Conservation (phyloP, 1,140 invertebrate species). For the Lutraria rhynchaena region DNA sequence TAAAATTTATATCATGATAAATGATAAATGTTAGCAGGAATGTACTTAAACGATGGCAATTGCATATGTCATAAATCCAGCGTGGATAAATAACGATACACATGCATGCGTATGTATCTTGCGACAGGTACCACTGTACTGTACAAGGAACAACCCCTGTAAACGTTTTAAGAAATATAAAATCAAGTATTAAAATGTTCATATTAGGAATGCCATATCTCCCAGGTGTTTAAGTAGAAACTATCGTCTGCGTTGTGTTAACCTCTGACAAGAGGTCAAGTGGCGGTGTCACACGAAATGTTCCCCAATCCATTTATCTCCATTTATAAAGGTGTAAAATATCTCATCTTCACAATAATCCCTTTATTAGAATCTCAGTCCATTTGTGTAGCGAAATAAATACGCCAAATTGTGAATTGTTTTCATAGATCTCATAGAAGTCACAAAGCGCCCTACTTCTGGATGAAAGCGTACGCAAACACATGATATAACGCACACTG, state of each 20-base stretch:
- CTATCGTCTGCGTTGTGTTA: conserved; percentile 21
- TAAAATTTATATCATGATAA: too few species aligned
- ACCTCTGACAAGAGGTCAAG: conserved; percentile 49
- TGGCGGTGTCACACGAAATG: conserved; percentile 19
- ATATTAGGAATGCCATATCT: not conserved
- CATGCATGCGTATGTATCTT: too few species aligned
- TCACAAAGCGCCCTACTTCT: not conserved
- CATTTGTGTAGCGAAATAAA: conserved; percentile 32
- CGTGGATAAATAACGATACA: too few species aligned
- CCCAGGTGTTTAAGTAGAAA: conserved; percentile 34
- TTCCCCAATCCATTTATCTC: conserved; percentile 35
- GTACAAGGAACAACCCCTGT: too few species aligned
- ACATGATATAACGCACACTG: too few species aligned
- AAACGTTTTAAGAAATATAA: too few species aligned
- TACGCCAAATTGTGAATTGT: conserved; percentile 11
- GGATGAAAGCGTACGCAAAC: too few species aligned
- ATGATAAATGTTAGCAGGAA: too few species aligned
- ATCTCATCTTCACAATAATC: conserved; percentile 52
- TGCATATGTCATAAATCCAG: too few species aligned
- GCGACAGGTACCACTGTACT: too few species aligned
- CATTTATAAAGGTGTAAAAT: conserved; percentile 55
- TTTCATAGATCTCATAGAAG: conserved; percentile 19
- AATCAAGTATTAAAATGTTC: too few species aligned
- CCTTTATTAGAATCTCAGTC: conserved; percentile 32
- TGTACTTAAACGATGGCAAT: too few species aligned